These are phyloP conservation scores for Agrypnia vestita DNA, from an alignment of 1,140 invertebrate genomes.

Conservation along the genomic window DNA sequence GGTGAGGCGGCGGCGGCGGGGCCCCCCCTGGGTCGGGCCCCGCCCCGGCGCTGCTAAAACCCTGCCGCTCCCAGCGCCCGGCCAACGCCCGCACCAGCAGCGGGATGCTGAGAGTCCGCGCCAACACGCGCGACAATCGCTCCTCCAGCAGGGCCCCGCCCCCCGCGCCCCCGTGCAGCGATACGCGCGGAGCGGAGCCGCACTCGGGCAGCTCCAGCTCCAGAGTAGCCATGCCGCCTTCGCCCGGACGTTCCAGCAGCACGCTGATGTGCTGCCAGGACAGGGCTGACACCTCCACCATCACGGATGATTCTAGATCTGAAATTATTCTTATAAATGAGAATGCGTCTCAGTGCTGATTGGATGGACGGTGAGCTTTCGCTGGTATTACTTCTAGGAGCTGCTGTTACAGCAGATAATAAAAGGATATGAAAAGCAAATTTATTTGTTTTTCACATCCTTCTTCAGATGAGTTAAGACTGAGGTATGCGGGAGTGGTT, in stretches of 20 bases:
- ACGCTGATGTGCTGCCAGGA: conserved; percentile 92
- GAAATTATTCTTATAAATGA: conserved; percentile 62
- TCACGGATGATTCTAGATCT: conserved; percentile 86
- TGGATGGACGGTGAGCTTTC: no score
- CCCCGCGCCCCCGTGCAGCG: conserved; percentile 66
- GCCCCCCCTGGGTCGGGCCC: conserved; percentile 68
- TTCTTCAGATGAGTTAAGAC: no score
- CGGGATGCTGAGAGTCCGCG: conserved; percentile 93
- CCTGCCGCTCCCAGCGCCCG: conserved; percentile 75
- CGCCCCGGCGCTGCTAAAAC: conserved; percentile 71
- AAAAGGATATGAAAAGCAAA: no score
- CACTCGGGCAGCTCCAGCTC: conserved; percentile 89
- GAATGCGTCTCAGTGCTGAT: no score
- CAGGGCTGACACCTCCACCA: conserved; percentile 93
- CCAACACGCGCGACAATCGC: conserved; percentile 88
- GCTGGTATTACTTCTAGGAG: no score
- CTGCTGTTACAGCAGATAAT: no score
- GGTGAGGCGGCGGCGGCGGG: conserved; percentile 57
- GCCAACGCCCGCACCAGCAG: conserved; percentile 84
- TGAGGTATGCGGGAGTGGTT: no score
- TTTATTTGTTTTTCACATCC: no score
- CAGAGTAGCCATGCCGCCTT: conserved; percentile 93
- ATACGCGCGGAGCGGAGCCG: conserved; percentile 79
- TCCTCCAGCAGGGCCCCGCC: conserved; percentile 63
- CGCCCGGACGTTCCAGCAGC: conserved; percentile 92